Evolutionary conservation across 2,113 vertebrate species (phyloP).

Genomic region (Ariopsis seemanni): DNA sequence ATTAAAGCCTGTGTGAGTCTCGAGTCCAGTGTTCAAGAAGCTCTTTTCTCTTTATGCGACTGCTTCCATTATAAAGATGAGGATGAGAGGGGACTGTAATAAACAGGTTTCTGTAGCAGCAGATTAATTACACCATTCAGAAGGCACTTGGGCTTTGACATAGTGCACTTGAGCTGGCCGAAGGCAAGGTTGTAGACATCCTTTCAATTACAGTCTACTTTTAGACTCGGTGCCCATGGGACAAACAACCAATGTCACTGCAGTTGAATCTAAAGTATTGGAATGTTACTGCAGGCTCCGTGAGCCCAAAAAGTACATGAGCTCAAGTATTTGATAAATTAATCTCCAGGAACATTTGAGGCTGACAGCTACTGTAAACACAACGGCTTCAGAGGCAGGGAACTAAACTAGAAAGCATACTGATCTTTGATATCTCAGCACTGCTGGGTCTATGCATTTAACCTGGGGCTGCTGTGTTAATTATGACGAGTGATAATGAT

Average conservation of each 20-base stretch:
- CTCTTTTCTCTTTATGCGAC: constrained; percentile 26
- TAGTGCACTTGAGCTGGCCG: constrained; percentile 48
- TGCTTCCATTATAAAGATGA: constrained; percentile 40
- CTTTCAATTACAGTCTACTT: constrained; percentile 57
- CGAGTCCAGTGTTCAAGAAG: constrained; percentile 22
- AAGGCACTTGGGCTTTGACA: constrained; percentile 43
- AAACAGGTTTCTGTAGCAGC: constrained; percentile 48
- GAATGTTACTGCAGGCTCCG: constrained; percentile 45
- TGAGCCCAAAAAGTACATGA: constrained; percentile 32
- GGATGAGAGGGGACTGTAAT: constrained; percentile 35
- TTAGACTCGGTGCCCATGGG: constrained; percentile 49
- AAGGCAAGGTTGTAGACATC: constrained; percentile 59
- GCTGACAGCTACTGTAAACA: constrained; percentile 44
- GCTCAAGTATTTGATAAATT: constrained; percentile 47
- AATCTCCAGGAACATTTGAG: constrained; percentile 47
- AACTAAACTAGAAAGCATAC: constrained; percentile 13
- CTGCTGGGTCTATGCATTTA: neutral
- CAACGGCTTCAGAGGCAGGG: constrained; percentile 23
- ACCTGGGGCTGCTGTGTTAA: neutral
- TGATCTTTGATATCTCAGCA: constrained; percentile 18
- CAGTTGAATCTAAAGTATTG: constrained; percentile 40
- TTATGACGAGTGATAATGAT: neutral
- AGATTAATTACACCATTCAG: constrained; percentile 58
- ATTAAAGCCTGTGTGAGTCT: constrained; percentile 21
- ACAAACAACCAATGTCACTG: constrained; percentile 57